Evolutionary conservation across 2,888 invertebrate genomes (phyloP).

Genomic region (Polyommatus iphigenia): DNA sequence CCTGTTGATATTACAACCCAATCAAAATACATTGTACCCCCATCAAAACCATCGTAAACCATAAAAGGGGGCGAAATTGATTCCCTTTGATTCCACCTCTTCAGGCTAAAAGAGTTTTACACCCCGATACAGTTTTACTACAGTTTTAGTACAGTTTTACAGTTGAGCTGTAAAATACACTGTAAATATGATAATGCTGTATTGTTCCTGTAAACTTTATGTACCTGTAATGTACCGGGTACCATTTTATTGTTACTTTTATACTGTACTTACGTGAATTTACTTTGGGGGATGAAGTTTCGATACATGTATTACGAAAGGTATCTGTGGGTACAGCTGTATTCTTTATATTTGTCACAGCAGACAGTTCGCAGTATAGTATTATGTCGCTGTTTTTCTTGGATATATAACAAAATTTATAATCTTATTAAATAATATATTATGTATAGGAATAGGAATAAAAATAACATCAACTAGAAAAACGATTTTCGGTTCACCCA

Average conservation of each 20-base stretch:
- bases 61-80: slow-evolving; percentile 3
- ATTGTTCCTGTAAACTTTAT: background rate
- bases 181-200: slow-evolving; percentile 1
- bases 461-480: too few relatives aligned
- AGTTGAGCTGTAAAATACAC: slow-evolving; percentile 4
- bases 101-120: background rate
- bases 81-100: background rate
- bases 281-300: background rate
- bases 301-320: too few relatives aligned
- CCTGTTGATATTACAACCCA: background rate
- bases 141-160: slow-evolving; percentile 5
- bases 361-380: too few relatives aligned
- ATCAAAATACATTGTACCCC: background rate
- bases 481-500: too few relatives aligned
- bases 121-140: background rate
- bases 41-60: background rate
- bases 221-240: background rate
- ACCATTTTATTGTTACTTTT: background rate
- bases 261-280: background rate
- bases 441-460: too few relatives aligned
- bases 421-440: too few relatives aligned
- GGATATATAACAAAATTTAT: too few relatives aligned
- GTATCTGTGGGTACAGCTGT: too few relatives aligned
- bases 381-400: too few relatives aligned
- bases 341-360: too few relatives aligned